These are phyloP conservation scores for Antennarius maculatus DNA, from an alignment of 2,797 vertebrate species.

Conservation along the genomic window DNA sequence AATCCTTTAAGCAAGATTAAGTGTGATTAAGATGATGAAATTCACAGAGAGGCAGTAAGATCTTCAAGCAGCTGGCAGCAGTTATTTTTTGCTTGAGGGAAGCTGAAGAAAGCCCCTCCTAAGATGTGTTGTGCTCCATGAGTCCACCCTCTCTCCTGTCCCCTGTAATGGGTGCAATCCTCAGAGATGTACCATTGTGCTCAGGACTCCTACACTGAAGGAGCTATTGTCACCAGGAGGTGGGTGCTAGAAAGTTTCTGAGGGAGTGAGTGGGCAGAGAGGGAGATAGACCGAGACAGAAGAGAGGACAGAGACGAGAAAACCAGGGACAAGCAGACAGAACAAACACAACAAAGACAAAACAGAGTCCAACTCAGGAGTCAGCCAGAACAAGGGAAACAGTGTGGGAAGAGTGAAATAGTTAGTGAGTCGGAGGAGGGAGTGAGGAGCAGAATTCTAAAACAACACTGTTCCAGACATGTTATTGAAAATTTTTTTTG, in stretches of 20 bases:
- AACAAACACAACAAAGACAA: slow-evolving; percentile 49
- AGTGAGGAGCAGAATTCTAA: slow-evolving; percentile 68
- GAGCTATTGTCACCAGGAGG: slow-evolving; percentile 65
- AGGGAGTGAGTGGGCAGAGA: slow-evolving; percentile 41
- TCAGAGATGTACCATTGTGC: slow-evolving; percentile 68
- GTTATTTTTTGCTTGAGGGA: slow-evolving; percentile 41
- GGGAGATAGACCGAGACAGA: slow-evolving; percentile 27
- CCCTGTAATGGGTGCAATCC: slow-evolving; percentile 51
- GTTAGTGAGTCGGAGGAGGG: slow-evolving; percentile 47
- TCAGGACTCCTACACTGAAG: slow-evolving; percentile 55
- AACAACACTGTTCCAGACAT: slow-evolving; percentile 65
- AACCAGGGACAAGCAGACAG: slow-evolving; percentile 46
- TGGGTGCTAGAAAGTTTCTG: slow-evolving; percentile 56
- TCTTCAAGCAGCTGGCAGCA: slow-evolving; percentile 16
- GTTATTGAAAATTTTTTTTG: slow-evolving; percentile 68
- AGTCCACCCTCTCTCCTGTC: slow-evolving; percentile 31
- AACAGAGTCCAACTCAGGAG: slow-evolving; percentile 46
- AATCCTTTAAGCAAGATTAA: slow-evolving; percentile 23
- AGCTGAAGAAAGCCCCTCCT: slow-evolving; percentile 21
- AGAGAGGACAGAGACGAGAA: slow-evolving; percentile 48
- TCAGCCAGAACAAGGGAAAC: slow-evolving; percentile 56
- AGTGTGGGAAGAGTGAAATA: slow-evolving; percentile 59
- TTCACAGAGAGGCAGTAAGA: slow-evolving; percentile 24
- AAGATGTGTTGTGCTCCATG: slow-evolving; percentile 12
- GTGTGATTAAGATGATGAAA: slow-evolving; percentile 33